Evolutionary conservation across 2,888 invertebrate genomes (phyloP).

Genomic region (Conistra vaccinii): DNA sequence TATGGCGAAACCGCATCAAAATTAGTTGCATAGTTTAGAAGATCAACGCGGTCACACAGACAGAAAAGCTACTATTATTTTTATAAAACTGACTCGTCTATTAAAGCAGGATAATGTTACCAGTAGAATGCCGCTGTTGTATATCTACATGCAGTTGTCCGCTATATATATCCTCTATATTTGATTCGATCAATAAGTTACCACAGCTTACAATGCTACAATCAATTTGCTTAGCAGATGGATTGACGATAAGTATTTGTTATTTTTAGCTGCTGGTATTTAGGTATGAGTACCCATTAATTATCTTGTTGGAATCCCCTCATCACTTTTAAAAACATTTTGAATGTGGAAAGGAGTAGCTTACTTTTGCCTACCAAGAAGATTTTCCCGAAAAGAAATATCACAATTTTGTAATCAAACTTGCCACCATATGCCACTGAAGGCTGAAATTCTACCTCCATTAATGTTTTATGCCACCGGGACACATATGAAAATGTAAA

Average conservation of each 20-base stretch:
- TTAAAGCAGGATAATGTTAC: not conserved
- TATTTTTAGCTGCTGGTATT: not conserved
- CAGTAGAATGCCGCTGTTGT: not conserved
- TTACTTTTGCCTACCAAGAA: not conserved
- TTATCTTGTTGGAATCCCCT: no score
- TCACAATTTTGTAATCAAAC: not conserved
- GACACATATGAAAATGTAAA: conserved; percentile 53
- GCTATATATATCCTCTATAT: no score
- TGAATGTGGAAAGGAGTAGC: not conserved
- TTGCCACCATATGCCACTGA: not conserved
- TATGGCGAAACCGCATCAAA: no score
- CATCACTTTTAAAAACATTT: not conserved
- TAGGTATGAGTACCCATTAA: not conserved
- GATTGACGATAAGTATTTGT: no score
- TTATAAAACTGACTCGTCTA: no score
- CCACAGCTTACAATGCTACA: no score
- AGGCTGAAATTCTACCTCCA: conserved; percentile 15
- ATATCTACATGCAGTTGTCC: not conserved
- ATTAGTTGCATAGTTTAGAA: no score
- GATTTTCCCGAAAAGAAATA: not conserved
- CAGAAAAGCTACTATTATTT: no score
- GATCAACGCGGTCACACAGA: no score
- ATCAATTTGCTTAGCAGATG: not conserved
- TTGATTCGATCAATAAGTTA: not conserved
- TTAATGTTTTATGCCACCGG: conserved; percentile 20